These are phyloP conservation scores for Parapsyche elsis DNA, from an alignment of 1,140 invertebrate species.

Conservation along the genomic window DNA sequence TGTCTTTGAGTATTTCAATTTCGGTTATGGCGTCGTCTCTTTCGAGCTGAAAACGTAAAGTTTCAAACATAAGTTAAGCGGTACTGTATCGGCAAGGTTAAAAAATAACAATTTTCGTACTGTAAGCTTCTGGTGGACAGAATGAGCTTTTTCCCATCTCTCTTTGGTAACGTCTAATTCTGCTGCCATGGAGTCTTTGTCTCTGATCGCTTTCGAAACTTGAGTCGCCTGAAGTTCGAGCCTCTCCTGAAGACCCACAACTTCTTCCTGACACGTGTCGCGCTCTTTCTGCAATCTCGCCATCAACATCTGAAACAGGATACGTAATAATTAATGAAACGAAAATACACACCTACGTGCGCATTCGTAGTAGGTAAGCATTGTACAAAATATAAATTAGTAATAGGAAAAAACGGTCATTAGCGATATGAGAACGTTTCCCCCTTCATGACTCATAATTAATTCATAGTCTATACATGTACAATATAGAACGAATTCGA, in stretches of 20 bases:
- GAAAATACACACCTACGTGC: too few relatives aligned
- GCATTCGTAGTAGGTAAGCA: too few relatives aligned
- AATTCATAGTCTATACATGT: too few relatives aligned
- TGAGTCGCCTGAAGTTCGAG: constrained; percentile 83
- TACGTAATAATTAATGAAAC: background rate
- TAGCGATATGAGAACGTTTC: too few relatives aligned
- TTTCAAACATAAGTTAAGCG: background rate
- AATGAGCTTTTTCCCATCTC: constrained; percentile 87
- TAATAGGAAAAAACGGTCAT: too few relatives aligned
- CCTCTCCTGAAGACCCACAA: constrained; percentile 83
- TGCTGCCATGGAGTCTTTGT: constrained; percentile 83
- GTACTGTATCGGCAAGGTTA: too few relatives aligned
- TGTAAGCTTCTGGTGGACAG: constrained; percentile 84
- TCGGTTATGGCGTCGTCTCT: constrained; percentile 86
- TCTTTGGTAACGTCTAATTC: constrained; percentile 89
- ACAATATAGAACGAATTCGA: too few relatives aligned
- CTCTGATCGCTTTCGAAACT: constrained; percentile 83
- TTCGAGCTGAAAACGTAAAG: constrained; percentile 75
- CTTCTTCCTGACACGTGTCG: constrained; percentile 82
- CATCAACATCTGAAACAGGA: constrained; percentile 61
- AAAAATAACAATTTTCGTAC: constrained; percentile 61
- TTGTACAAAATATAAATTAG: too few relatives aligned
- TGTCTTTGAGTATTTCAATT: constrained; percentile 88
- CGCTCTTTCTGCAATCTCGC: constrained; percentile 88
- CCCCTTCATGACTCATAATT: too few relatives aligned